Base-by-base conservation (phyloP, 2,113 vertebrate genomes). In the Opisthocomus hoazin region DNA sequence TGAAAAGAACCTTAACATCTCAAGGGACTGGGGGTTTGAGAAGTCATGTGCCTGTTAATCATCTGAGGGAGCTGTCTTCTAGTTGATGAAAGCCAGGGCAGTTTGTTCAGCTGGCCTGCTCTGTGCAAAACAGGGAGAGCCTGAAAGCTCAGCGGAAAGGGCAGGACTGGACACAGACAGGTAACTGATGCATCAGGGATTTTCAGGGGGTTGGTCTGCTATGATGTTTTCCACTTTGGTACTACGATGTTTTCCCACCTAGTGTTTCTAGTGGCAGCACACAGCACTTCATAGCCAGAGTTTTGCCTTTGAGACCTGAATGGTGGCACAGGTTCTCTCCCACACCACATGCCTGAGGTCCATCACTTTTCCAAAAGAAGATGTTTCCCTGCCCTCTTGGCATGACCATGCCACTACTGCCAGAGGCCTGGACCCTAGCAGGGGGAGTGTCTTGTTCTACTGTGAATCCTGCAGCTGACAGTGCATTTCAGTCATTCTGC, bases 31-130 rank as follows among this genome's bases (percentile, higher is more conserved):
- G 70, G 34, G 70, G 24, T 54, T 53, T 87, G 77, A 73, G 91
- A 85, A 95, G 26, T 94, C 95, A 96, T 70, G 58, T 89, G 93
- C 54, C 34, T 92, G 89, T 96, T 95, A 91, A 87, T 97, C 92
- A 95, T 96, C 78, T 26, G 63, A 82, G 89, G 77, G 63, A 94
- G 89, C 95, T 89, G 36, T 87, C 77, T 60, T 50, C 29, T 14
- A 12, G 63, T 9, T 93, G 93, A 94, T 69, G 93, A 91, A 94
- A 79, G 84, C 81, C 93, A 95, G 96, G 87, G 37, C 65, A 73
- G 50, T 69, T 82, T 24, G 60, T 79, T 21, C 65, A 89, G 53
- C 84, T 92, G 82, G 50, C 36, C 87, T 85, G 66, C 37, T 89
- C 32, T 70, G 68, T 89, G n/a, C 73, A 76, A 69, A 95, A 79